Base-by-base conservation (phyloP, 2,797 vertebrate species). In the Spheniscus humboldti region DNA sequence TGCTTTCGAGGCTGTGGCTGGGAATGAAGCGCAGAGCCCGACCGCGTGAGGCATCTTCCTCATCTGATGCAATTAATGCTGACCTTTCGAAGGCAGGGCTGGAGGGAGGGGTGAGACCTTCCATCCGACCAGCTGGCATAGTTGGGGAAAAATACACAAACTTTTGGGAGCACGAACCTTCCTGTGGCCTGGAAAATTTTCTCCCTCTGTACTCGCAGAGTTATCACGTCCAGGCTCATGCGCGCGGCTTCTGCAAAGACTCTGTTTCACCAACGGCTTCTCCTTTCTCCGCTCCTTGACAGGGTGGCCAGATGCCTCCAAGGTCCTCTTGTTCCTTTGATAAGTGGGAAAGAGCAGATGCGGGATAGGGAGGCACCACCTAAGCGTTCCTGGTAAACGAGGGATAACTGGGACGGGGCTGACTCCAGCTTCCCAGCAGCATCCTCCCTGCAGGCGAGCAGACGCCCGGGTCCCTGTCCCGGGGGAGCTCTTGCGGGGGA, bases 141-240 rank as follows among this genome's bases (percentile, higher is more conserved):
- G 25, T 5, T 78, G 77, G 68, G 31, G 31, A 60, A 62, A 56
- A 62, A 9, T 1, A 41, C 47, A 7, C 47, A 6, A 20, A 16
- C n/a, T 48, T 37, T 7, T 14, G n/a, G 83, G 48, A 80, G 43
- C 48, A 7, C 5, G 4, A 48, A 31, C 31, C n/a, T 74, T 57
- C 63, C 67, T 7, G 37, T 14, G 64, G 63, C 37, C 45, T 84
- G 89, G 63, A 25, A 72, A 52, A 37, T 13, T 0, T 25, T 45
- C 45, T 64, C 55, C 33, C 20, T 35, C 28, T 56, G 47, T 18
- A 7, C 28, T 59, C 4, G 3, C 14, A 5, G 52, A 25, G 48
- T 1, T 1, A 2, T 39, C 39, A 0, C 2, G 22, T 11, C 75
- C 69, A 16, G 35, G 80, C 20, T 43, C 13, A 3, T 0, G 15